These are phyloP conservation scores for Ganaspis brasiliensis DNA, from an alignment of 2,888 invertebrate genomes.

Conservation along the genomic window DNA sequence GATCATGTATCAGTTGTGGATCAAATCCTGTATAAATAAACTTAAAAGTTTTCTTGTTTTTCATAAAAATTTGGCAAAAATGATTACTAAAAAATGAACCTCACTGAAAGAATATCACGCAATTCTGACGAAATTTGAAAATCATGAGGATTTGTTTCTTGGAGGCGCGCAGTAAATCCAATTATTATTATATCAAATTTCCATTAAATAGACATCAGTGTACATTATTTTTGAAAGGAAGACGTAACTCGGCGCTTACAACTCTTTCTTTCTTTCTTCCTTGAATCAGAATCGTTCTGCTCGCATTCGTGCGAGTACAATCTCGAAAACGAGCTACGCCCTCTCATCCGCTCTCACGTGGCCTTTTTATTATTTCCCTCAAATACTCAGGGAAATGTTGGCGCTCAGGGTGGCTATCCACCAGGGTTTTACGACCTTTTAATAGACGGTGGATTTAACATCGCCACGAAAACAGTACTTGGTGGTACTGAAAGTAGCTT, in stretches of 20 bases:
- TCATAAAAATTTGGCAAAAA: too few species aligned
- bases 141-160: too few species aligned
- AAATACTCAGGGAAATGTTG: conserved; percentile 21
- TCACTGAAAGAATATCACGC: too few species aligned
- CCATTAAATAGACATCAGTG: conserved; percentile 72
- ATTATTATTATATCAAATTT: conserved; percentile 64
- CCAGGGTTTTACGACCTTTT: conserved; percentile 70
- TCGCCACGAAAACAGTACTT: conserved; percentile 48
- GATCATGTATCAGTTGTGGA: too few species aligned
- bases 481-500: conserved; percentile 24
- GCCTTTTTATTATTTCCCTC: conserved; percentile 57
- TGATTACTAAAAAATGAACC: too few species aligned
- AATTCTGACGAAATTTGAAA: too few species aligned
- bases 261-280: conserved; percentile 1
- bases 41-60: too few species aligned
- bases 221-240: conserved; percentile 15
- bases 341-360: conserved; percentile 32
- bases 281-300: conserved; percentile 11
- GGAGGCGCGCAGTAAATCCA: too few species aligned
- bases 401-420: conserved; percentile 34
- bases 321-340: conserved; percentile 53
- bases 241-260: neutral
- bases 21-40: too few species aligned
- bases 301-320: conserved; percentile 46
- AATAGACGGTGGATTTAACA: conserved; percentile 71